A percentile compares a stretch with the other conserved stretches of the same genome.
These are phyloP conservation scores for Enteromius afrohamiltoni DNA, from an alignment of 2,797 vertebrate genomes.

Conservation along the genomic window DNA sequence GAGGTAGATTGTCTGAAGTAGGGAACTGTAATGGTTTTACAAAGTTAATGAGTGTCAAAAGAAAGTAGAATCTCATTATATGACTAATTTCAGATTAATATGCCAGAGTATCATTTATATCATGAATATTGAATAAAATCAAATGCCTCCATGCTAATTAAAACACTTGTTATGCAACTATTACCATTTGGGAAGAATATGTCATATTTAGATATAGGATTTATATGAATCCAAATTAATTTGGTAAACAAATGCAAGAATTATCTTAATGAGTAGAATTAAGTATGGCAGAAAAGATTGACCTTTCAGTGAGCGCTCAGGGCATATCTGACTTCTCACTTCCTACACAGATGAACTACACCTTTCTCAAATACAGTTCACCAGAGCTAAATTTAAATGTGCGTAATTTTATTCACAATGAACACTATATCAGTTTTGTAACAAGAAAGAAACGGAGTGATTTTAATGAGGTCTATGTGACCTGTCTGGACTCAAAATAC, in stretches of 20 bases:
- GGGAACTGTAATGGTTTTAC: neutral
- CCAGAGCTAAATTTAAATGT: neutral
- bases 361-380: constrained; percentile 35
- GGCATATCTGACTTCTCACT: constrained; percentile 56
- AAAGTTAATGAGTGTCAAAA: constrained; percentile 14
- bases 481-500: constrained; percentile 38
- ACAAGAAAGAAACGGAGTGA: neutral
- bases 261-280: constrained; percentile 41
- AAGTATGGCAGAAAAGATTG: constrained; percentile 57
- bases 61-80: constrained; percentile 8
- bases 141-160: neutral
- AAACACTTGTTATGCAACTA: neutral
- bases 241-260: constrained; percentile 1
- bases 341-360: constrained; percentile 49
- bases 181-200: neutral
- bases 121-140: constrained; percentile 9
- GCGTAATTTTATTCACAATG: constrained; percentile 3
- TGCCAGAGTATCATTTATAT: neutral
- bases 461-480: constrained; percentile 21
- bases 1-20: neutral
- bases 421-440: neutral
- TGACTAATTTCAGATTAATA: neutral
- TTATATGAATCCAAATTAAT: neutral
- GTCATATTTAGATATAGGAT: neutral
- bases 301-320: constrained; percentile 61